Base-by-base conservation (phyloP, 2,888 invertebrate species). In the Drosophila ezoana region DNA sequence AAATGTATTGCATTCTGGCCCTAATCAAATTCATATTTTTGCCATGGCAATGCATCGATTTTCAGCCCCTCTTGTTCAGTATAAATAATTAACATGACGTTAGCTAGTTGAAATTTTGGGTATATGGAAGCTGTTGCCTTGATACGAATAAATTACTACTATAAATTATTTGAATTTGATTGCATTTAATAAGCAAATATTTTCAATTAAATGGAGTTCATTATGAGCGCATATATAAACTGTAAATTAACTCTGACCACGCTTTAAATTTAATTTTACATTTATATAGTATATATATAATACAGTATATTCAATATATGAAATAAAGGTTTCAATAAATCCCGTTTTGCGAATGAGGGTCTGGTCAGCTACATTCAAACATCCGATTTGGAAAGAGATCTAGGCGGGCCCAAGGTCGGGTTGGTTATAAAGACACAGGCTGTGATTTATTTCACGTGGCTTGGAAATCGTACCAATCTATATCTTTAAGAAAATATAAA, bases 71-170 rank as follows among this genome's bases (percentile, higher is more conserved):
- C 13, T 20, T 16, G 59, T 63, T 47, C 37, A 37, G 79, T 49
- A 84, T 77, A 67, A 70, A 72, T 79, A 84, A 81, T 87, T 79
- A 84, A 83, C 81, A 71, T 43, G 49, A 65, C 67, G 61, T 62
- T 81, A 68, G 72, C 77, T 81, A 65, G 81, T 76, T 65, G 58
- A 57, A 60, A 69, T 20, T 13, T 44, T 32, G 5, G 14, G 28
- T 45, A n/a, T 23, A 37, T 35, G 35, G 14, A 5, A 14, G 14
- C 28, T 41, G 18, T 41, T 64, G 32, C 47, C 49, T 43, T 47
- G 38, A 62, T 59, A 11, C 40, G 37, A 57, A 60, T 43, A 60
- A 68, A 68, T 60, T 54, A 43, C 41, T 18, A 47, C 18, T 41
- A 65, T 67, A 48, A 71, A 73, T 76, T 71, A 86, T 83, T 65